Percentiles rank a stretch among this genome's conserved stretches.
These are phyloP conservation scores for Penaeus indicus DNA, from an alignment of 1,140 invertebrate genomes.

Conservation along the genomic window DNA sequence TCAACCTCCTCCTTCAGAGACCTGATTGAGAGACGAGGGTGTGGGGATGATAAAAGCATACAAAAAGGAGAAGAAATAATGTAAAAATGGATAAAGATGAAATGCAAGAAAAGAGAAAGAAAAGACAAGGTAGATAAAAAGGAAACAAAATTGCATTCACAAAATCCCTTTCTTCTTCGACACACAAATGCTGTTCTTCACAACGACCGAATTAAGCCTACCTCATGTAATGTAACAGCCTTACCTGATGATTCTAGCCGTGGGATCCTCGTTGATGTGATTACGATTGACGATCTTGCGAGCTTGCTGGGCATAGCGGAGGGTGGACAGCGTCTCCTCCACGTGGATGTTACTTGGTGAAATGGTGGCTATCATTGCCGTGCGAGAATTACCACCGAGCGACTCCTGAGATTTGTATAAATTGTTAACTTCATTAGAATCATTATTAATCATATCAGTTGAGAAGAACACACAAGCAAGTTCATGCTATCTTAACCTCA, in stretches of 20 bases:
- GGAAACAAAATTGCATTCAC: no score
- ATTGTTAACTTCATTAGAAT: neutral
- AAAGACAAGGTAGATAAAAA: neutral
- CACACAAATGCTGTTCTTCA: neutral
- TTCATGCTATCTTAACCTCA: neutral
- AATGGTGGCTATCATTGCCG: conserved; percentile 80
- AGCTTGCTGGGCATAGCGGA: conserved; percentile 89
- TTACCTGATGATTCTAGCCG: conserved; percentile 76
- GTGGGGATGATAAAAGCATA: neutral
- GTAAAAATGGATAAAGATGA: no score
- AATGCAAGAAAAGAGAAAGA: neutral
- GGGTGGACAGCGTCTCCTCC: conserved; percentile 86
- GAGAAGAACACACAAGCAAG: neutral
- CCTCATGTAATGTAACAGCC: conserved; percentile 63
- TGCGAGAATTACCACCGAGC: conserved; percentile 78
- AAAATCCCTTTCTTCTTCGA: neutral
- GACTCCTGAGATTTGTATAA: conserved; percentile 72
- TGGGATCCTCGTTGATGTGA: conserved; percentile 84
- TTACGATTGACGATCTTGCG: conserved; percentile 88
- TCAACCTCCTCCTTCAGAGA: conserved; percentile 80
- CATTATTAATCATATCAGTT: neutral
- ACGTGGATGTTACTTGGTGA: conserved; percentile 83
- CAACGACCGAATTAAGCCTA: neutral
- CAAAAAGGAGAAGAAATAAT: neutral
- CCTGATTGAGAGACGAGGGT: conserved; percentile 66